Evolutionary conservation across 2,113 vertebrate genomes (phyloP).

Genomic region (Orycteropus afer): DNA sequence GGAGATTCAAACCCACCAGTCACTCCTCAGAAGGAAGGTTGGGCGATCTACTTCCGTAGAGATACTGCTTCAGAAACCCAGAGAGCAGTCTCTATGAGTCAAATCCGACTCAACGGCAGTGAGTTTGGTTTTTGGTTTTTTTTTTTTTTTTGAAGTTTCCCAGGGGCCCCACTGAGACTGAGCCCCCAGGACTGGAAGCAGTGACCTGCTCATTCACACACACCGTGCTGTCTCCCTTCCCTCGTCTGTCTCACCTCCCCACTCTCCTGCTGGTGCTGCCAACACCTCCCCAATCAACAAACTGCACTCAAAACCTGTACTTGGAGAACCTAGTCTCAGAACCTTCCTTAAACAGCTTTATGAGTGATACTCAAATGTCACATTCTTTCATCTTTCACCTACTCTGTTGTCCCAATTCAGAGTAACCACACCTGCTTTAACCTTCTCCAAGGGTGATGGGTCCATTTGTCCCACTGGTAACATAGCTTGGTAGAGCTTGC

Average conservation of each 20-base stretch:
- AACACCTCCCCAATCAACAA: background rate
- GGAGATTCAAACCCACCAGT: too few relatives aligned
- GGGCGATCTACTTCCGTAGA: too few relatives aligned
- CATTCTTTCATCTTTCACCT: background rate
- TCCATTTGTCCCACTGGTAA: background rate
- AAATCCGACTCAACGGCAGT: too few relatives aligned
- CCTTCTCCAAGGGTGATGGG: background rate
- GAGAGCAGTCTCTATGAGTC: too few relatives aligned
- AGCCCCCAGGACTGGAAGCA: accelerated
- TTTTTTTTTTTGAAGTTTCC: background rate
- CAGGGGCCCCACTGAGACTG: background rate
- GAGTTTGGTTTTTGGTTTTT: too few relatives aligned
- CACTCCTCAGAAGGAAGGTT: too few relatives aligned
- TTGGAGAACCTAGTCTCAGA: background rate
- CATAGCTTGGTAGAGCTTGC: background rate
- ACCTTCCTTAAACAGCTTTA: background rate
- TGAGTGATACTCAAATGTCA: background rate
- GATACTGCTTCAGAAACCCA: too few relatives aligned
- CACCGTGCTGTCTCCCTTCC: background rate
- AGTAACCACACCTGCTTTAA: background rate
- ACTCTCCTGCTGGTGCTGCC: background rate
- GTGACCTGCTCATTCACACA: accelerated
- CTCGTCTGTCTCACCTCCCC: background rate
- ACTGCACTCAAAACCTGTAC: background rate
- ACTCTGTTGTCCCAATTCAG: background rate